Base-by-base conservation (phyloP, 1,140 invertebrate species). In the Campoletis sonorensis region DNA sequence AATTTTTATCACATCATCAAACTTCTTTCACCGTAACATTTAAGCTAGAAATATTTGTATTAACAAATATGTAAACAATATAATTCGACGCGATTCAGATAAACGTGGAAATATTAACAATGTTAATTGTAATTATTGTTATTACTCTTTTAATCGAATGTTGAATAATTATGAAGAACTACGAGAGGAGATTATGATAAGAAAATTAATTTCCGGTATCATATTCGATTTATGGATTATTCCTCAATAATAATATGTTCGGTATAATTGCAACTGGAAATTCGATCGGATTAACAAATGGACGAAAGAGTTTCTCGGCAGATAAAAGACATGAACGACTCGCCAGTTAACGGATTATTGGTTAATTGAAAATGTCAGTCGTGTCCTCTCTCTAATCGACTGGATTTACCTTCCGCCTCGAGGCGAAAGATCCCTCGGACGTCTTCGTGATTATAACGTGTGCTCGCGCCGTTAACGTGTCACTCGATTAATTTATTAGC, bases 401-500 rank as follows among this genome's bases (percentile, higher is more conserved):
- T 54, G 72, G 27, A 54, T 70, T 30, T 54, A 54, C 45, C 45
- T 75, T 75, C 72, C 45, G 72, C 72, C 72, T 75, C 37, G 45
- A 75, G 72, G 72, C 49, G 23, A 75, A 75, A 30, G 72, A 75
- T 75, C 72, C 40, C 15, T 30, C 51, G n/a, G 72, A 49, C 37
- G 21, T 75, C n/a, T 75, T 30, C 13, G 45, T 54, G 45, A 75
- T 75, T 75, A 75, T 75, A 75, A 45, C 72, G 72, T 75, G 72
- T 75, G 82, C 79, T 79, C 82, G 70, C 84, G 40, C 79, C 78
- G 82, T 70, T 64, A 81, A 51, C 40, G 79, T 68, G 58, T 21
- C 72, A 80, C 49, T 51, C 61, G 54, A 79, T 82, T 84, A 83
- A 83, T 81, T 81, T 87, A 85, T 86, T 84, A 81, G 83, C 84